These are phyloP conservation scores for Pelodiscus sinensis DNA, from an alignment of 2,113 vertebrate species.

Conservation along the genomic window DNA sequence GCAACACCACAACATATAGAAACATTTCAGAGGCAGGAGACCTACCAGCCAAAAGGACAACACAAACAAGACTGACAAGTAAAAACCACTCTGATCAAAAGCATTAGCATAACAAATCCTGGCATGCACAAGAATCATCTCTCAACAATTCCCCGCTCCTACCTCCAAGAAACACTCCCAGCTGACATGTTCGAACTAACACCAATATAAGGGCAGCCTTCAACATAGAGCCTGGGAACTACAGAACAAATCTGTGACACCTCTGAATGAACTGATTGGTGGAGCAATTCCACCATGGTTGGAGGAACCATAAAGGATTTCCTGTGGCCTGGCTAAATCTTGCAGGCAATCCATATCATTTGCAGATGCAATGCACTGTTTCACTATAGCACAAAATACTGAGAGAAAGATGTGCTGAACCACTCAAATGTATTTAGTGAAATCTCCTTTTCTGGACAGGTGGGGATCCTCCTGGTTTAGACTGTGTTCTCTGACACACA, in stretches of 20 bases:
- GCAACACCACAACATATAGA: not conserved
- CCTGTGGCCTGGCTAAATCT: not conserved
- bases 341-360: not conserved
- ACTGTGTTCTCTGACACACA: not conserved
- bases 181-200: not conserved
- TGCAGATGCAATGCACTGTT: not conserved
- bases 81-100: constrained; percentile 7
- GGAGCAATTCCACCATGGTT: not conserved
- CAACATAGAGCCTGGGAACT: not conserved
- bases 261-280: not conserved
- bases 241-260: not conserved
- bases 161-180: not conserved
- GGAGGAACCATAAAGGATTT: not conserved
- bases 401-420: not conserved
- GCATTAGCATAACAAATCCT: not conserved
- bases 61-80: constrained; percentile 1
- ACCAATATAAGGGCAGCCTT: not conserved
- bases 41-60: not conserved
- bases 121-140: not conserved
- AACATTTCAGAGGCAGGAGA: constrained; percentile 7
- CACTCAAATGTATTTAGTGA: not conserved
- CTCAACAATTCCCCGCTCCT: not conserved
- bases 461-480: not conserved
- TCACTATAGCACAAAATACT: not conserved
- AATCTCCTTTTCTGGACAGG: not conserved